These are phyloP conservation scores for Drosophila persimilis DNA, from an alignment of 1,140 invertebrate genomes.

Conservation along the genomic window DNA sequence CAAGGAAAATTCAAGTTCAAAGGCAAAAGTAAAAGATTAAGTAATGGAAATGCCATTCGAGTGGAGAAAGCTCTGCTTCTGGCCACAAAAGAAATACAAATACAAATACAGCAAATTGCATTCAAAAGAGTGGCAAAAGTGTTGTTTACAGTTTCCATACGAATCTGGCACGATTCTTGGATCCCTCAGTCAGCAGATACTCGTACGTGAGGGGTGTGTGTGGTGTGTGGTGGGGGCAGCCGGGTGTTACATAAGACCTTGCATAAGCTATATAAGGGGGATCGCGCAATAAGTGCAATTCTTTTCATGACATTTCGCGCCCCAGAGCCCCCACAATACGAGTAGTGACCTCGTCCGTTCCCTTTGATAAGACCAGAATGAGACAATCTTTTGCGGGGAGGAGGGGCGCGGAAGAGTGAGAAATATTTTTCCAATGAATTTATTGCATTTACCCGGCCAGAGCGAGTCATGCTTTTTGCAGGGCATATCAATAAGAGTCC, in stretches of 20 bases:
- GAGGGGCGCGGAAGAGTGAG: neutral
- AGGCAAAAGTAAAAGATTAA: too few species aligned
- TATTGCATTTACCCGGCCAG: conserved; percentile 27
- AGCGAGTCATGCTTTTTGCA: conserved; percentile 19
- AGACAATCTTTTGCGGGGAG: neutral
- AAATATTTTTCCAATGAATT: conserved; percentile 32
- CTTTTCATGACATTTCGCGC: neutral
- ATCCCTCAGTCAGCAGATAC: conserved; percentile 21
- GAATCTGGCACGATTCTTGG: conserved; percentile 38
- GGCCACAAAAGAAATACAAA: neutral
- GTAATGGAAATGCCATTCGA: too few species aligned
- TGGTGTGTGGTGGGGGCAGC: too few species aligned
- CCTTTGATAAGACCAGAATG: neutral
- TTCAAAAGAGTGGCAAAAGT: conserved; percentile 11
- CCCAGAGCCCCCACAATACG: neutral
- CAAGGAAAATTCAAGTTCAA: too few species aligned
- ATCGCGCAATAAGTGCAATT: conserved; percentile 14
- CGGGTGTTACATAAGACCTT: conserved; percentile 29
- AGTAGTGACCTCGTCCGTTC: conserved; percentile 18
- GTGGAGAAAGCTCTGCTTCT: too few species aligned
- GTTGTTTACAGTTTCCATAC: conserved; percentile 36
- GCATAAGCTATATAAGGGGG: conserved; percentile 14
- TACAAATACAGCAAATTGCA: conserved; percentile 1
- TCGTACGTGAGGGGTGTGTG: too few species aligned
- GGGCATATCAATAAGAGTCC: conserved; percentile 27